Evolutionary conservation across 1,140 invertebrate genomes (phyloP), one percentile per base, ranked within the genome.

Genomic region (Ectropis grisescens): DNA sequence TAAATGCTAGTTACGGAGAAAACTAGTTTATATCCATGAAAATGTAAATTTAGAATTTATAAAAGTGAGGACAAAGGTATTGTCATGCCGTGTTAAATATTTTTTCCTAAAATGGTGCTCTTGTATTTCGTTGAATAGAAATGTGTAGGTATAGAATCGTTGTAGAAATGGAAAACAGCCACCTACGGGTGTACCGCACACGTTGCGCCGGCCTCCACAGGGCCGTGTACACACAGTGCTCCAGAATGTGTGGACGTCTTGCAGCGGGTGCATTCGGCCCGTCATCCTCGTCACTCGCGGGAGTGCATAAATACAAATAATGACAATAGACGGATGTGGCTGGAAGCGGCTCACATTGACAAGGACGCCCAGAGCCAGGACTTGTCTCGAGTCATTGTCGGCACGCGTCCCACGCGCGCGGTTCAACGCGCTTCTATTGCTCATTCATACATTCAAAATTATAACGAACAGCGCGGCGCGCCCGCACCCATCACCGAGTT

Each of bases 391-490:
- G 40, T 54, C 56, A 71, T 75, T 76, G 71, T 74, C 64, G 68
- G 58, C 66, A 60, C 66, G 65, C 75, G 67, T 50, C 75, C 75
- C 71, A 78, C 75, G 75, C 75, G 59, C 41, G 49, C 48, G 37
- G 57, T 47, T 51, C 62, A 41, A 58, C 60, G 50, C 48, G 51
- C 57, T 47, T 51, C 64, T 60, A 76, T 69, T 80, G 70, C 71
- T 78, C 72, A 81, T 81, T 81, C 76, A 81, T 81, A 78, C 72
- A 81, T 81, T 78, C 72, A 81, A 75, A 76, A 76, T 76, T 65
- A 81, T 76, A 78, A 78, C 76, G 71, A 76, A 76, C 59, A 50
- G 52, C 55, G 43, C 41, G 45, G 43, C 50, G 60, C 70, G 75
- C 68, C 69, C 74, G 66, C 71, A 62, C 70, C 69, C 74, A 72